Percentiles rank a stretch among this genome's conserved stretches.
These are phyloP conservation scores for Alethe diademata DNA, from an alignment of 2,113 vertebrate species.

Conservation along the genomic window DNA sequence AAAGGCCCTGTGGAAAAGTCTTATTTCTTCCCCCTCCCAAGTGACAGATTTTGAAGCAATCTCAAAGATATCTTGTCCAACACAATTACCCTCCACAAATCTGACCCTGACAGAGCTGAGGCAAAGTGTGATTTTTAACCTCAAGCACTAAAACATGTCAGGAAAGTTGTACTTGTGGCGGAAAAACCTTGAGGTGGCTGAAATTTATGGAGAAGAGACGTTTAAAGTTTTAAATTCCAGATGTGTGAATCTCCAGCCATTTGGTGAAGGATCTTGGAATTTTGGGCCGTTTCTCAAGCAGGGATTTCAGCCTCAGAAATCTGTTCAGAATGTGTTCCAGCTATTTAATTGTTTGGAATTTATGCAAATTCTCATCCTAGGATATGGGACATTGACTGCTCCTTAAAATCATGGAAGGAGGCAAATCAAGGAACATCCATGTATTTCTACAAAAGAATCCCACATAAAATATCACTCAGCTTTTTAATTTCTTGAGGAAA, in stretches of 20 bases:
- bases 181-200: slow-evolving; percentile 15
- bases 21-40: neutral
- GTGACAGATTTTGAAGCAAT: neutral
- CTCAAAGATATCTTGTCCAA: neutral
- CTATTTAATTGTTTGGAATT: neutral
- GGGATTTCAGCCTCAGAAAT: neutral
- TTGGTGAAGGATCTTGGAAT: slow-evolving; percentile 23
- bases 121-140: slow-evolving; percentile 47
- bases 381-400: neutral
- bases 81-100: slow-evolving; percentile 53
- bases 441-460: neutral
- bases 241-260: slow-evolving; percentile 38
- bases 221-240: slow-evolving; percentile 43
- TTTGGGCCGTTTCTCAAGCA: neutral
- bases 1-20: slow-evolving; percentile 19
- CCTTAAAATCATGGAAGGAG: neutral
- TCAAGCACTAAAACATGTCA: slow-evolving; percentile 14
- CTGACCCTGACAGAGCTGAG: slow-evolving; percentile 39
- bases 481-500: neutral
- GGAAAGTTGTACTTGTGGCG: neutral
- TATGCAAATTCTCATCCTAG: neutral
- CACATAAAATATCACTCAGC: neutral
- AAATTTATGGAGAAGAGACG: slow-evolving; percentile 38
- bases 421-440: neutral
- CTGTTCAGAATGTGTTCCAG: neutral